These are phyloP conservation scores for Tadarida brasiliensis DNA, from an alignment of 2,797 vertebrate genomes.

Conservation along the genomic window DNA sequence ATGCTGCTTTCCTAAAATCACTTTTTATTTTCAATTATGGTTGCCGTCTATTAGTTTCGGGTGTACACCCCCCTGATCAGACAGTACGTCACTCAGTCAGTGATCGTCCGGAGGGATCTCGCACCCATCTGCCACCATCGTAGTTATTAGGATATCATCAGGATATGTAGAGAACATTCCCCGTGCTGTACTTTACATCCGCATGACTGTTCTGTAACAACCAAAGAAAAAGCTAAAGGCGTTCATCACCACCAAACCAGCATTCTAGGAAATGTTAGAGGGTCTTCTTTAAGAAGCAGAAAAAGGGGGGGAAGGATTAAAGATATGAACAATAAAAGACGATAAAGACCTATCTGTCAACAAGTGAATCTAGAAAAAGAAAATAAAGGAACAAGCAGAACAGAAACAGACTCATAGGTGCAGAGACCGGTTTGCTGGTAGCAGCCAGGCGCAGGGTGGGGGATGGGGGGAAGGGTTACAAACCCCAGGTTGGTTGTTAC, in stretches of 20 bases:
- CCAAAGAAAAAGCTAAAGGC: not conserved
- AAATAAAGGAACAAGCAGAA: not conserved
- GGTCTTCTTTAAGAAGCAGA: not conserved
- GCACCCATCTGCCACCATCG: not conserved
- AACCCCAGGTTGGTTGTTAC: fast-evolving
- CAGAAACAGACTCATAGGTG: not conserved
- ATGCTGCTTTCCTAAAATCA: not conserved
- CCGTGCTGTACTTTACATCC: not conserved
- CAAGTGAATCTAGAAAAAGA: not conserved
- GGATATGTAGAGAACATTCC: not conserved
- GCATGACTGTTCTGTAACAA: not conserved
- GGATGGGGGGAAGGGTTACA: not conserved
- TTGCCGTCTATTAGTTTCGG: not conserved
- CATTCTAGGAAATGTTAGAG: not conserved
- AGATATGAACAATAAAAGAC: not conserved
- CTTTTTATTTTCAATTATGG: not conserved
- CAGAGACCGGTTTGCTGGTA: not conserved
- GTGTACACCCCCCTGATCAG: not conserved
- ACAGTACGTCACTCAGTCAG: not conserved
- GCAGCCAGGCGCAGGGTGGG: not conserved
- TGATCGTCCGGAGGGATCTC: not conserved
- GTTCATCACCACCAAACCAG: not conserved
- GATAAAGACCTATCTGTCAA: not conserved
- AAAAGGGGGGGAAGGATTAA: no score
- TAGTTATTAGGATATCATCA: not conserved